Evolutionary conservation across 2,797 vertebrate species (phyloP), one percentile per base, ranked within the genome.

Genomic region (Acanthiza pusilla): DNA sequence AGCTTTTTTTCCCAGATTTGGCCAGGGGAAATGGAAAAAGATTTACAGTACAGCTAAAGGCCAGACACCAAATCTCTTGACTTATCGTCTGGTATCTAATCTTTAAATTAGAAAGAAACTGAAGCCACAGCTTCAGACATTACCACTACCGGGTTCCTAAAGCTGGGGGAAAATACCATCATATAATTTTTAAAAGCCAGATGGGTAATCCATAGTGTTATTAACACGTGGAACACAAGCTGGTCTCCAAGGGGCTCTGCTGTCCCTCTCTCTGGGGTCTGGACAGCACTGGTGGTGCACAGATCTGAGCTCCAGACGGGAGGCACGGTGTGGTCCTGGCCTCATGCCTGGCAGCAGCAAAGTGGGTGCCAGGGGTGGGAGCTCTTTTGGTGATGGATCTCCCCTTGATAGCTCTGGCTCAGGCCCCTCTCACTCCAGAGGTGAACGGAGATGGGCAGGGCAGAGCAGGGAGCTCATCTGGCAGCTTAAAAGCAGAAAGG

Each of bases 1-100:
- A 32, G 65, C 7, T 38, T 67, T 53, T 74, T 72, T 79, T 43
- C 2, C 40, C 58, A 88, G 47, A 86, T 76, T 63, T 82, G 78
- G 78, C 53, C 45, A 76, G 40, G 83, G 61, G 75, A 95, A 93
- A 67, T 76, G 84, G 74, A 89, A 94, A 75, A 92, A 88, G 53
- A 83, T 71, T 83, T 83, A 67, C 57, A 65, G n/a, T 53, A 53
- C 15, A 60, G 42, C 51, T 68, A 36, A 68, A 75, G 62, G 57
- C 29, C 70, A 90, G 63, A 36, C 74, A 92, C 60, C 51, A 85
- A 65, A 92, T 54, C 74, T 87, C 77, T 58, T 78, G 55, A 65
- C 29, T 88, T 85, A 65, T 20, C 36, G 16, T 63, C 80, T 85
- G 53, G 34, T 91, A 91, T 85, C 65, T 92, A 87, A 83, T 77